Evolutionary conservation across 2,888 invertebrate species (phyloP).

Genomic region (Acronicta psi): DNA sequence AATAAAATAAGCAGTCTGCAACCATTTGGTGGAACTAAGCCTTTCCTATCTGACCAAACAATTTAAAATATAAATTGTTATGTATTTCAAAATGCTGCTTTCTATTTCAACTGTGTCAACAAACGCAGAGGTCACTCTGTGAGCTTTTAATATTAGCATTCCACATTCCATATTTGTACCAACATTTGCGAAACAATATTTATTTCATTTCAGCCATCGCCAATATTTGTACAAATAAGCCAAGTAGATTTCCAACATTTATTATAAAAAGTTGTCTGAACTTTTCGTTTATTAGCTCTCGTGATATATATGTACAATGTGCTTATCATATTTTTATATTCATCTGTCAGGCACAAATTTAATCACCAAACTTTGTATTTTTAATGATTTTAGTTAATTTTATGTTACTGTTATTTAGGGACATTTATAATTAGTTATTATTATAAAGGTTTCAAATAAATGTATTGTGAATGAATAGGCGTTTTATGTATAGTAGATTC

Average conservation of each 20-base stretch:
- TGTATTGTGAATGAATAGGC: conserved; percentile 7
- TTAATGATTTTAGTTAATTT: conserved; percentile 31
- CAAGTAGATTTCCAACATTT: conserved; percentile 1
- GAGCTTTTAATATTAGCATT: conserved; percentile 42
- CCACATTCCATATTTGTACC: not conserved
- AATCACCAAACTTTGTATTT: conserved; percentile 58
- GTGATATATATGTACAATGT: conserved; percentile 54
- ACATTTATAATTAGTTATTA: conserved; percentile 53
- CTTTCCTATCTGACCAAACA: conserved; percentile 6
- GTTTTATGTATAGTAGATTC: conserved; percentile 37
- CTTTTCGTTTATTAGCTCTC: conserved; percentile 44
- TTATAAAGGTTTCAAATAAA: conserved; percentile 7
- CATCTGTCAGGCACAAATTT: conserved; percentile 66
- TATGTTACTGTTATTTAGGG: conserved; percentile 42
- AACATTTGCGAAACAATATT: not conserved
- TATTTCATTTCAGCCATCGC: not conserved
- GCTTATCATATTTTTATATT: conserved; percentile 50
- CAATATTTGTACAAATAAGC: not conserved
- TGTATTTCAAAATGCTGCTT: conserved; percentile 18
- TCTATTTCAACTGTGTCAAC: conserved; percentile 31
- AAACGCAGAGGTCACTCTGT: conserved; percentile 42
- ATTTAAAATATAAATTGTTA: conserved; percentile 44
- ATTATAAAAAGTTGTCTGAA: conserved; percentile 51
- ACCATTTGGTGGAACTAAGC: no score
- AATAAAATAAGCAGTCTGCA: no score